Evolutionary conservation across 1,140 invertebrate species (phyloP), one percentile per base, ranked within the genome.

Genomic region (Ylistrum balloti): DNA sequence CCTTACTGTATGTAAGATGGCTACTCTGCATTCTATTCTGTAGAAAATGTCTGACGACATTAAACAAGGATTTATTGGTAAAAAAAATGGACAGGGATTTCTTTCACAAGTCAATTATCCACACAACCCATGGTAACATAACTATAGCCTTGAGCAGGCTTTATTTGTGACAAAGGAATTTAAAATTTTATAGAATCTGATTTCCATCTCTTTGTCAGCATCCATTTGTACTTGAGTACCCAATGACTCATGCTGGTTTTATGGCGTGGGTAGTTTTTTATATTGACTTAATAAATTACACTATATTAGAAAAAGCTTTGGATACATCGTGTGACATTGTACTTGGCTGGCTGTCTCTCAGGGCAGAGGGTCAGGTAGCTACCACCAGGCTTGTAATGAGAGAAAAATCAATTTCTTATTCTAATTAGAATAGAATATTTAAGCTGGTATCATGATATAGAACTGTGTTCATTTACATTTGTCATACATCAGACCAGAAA

Each of bases 101-200:
- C 41, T 45, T 17, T 45, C 41, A 45, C 41, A 45, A 45, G 20
- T 45, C 20, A 45, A 17, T 45, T 45, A 9, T 17, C 56, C 22
- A 74, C 9, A 28, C 56, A 74, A 3, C 15, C 5, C 56, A 74
- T 74, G 28, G 5, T 28, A 17, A 74, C 56, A 5, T 74, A 28
- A 74, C 22, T 74, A n/a, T 28, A 74, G 56, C 56, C 56, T 28
- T n/a, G n/a, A 74, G 56, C 56, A n/a, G 56, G 28, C 56, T 74
- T n/a, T n/a, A 74, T n/a, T 28, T 74, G 56, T 74, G 56, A 74
- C 56, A 74, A 74, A 74, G 56, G 56, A 74, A 74, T 74, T 74
- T 74, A 74, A 74, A 74, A 74, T 28, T 74, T 74, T 28, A 74
- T 74, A n/a, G 17, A 74, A 74, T 74, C 56, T 74, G 56, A 74